Conservation (phyloP, 1,140 invertebrate genomes). For the Hyposmocoma kahamanoa region DNA sequence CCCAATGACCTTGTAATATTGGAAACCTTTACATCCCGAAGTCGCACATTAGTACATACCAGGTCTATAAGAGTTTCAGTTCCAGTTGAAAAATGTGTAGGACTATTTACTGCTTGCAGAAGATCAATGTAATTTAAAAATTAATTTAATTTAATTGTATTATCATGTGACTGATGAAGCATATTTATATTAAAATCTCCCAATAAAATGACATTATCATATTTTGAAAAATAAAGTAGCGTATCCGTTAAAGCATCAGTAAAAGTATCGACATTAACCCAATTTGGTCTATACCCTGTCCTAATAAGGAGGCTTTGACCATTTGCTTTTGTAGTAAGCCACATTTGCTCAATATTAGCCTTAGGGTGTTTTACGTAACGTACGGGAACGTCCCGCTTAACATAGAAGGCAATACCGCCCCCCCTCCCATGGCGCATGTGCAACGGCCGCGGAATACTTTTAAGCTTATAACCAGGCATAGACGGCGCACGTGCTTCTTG, state of each 20-base stretch:
- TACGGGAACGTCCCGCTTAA: too few relatives aligned
- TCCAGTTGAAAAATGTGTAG: slow-evolving; percentile 7
- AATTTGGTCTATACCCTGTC: slow-evolving; percentile 8
- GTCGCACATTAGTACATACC: slow-evolving; percentile 1
- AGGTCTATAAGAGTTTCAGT: slow-evolving; percentile 6
- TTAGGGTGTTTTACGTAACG: background rate
- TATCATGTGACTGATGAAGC: background rate
- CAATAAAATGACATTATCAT: slow-evolving; percentile 3
- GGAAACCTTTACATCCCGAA: background rate
- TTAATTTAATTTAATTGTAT: background rate
- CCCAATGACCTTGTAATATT: slow-evolving; percentile 2
- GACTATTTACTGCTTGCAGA: background rate
- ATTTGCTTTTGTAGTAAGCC: background rate
- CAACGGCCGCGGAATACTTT: slow-evolving; percentile 1
- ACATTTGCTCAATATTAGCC: slow-evolving; percentile 7
- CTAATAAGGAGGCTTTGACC: background rate
- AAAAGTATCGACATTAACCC: slow-evolving; percentile 6
- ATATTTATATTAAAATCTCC: slow-evolving; percentile 10
- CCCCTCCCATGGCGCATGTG: background rate
- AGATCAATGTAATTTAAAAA: slow-evolving; percentile 2
- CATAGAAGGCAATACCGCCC: background rate
- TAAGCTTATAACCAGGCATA: slow-evolving; percentile 2
- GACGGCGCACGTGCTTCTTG: slow-evolving; percentile 69
- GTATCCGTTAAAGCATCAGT: slow-evolving; percentile 4
- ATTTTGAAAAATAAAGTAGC: background rate